These are phyloP conservation scores for Cyrtorhinus lividipennis DNA, from an alignment of 1,140 invertebrate species.

Conservation along the genomic window DNA sequence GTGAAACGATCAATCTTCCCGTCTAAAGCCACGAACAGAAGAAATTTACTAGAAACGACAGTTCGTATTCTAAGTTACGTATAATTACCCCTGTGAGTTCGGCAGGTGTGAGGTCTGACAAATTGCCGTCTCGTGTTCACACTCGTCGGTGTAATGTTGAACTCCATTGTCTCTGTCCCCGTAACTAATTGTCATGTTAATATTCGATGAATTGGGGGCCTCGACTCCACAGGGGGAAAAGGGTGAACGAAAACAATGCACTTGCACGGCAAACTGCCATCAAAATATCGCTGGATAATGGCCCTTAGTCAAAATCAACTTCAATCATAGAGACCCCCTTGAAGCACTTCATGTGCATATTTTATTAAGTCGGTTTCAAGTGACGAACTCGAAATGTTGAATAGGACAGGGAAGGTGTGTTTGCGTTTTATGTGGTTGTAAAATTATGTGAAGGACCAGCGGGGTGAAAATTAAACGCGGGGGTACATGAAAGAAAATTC, in stretches of 20 bases:
- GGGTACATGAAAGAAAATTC: too few species aligned
- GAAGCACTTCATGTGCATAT: not conserved
- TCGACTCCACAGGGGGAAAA: not conserved
- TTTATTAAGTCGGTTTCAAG: too few species aligned
- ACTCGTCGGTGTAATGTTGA: not conserved
- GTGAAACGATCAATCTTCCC: too few species aligned
- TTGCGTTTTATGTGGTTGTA: too few species aligned
- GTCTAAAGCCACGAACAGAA: too few species aligned
- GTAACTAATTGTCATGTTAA: constrained; percentile 10
- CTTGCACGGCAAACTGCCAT: not conserved
- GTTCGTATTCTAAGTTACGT: not conserved
- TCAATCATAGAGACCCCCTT: not conserved
- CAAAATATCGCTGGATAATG: not conserved
- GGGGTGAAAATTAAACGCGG: too few species aligned
- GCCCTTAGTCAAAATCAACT: constrained; percentile 1
- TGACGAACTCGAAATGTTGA: not conserved
- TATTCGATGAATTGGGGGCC: not conserved
- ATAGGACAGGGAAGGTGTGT: too few species aligned
- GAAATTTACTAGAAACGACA: not conserved
- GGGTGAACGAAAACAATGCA: not conserved
- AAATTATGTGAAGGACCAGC: too few species aligned
- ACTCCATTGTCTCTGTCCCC: not conserved
- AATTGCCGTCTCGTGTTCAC: constrained; percentile 7
- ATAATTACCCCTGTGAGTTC: not conserved
- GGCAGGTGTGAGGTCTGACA: constrained; percentile 4